Base-by-base conservation (phyloP, 2,113 vertebrate genomes). In the Limanda limanda region DNA sequence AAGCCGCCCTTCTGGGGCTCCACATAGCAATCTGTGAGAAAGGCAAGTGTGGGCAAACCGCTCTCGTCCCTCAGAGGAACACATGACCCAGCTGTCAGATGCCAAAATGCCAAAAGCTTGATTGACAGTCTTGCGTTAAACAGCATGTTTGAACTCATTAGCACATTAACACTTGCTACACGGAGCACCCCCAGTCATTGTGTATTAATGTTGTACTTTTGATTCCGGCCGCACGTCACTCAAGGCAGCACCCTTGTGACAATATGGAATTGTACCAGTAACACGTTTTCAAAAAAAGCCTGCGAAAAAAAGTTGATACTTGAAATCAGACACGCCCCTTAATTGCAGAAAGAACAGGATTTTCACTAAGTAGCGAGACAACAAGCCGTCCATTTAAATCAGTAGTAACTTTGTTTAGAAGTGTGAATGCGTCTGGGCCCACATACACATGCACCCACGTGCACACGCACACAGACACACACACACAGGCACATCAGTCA, bases 71-170 rank as follows among this genome's bases (percentile, higher is more conserved):
- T 92, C 78, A 71, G 81, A 93, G 92, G 88, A 88, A 86, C 63
- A 69, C 79, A 86, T 84, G 90, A 88, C 82, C 82, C 69, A 25
- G 71, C 84, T 92, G 90, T 93, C 92, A 92, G 82, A 92, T 82
- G 83, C 78, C 84, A 89, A 93, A 92, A 92, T 90, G 89, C 92
- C 88, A 90, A 78, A 52, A 88, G 87, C 84, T 89, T 94, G 92
- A 94, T 93, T 94, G 93, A 92, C 92, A 93, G 81, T 72, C 73
- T 64, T 76, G 86, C 89, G 92, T 91, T 92, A 93, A 94, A 93
- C 89, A 92, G 79, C 81, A 79, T 85, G 82, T 91, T 93, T 93
- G 82, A 92, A 91, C 89, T 91, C 91, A 92, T 93, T 93, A 92
- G 79, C 91, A 91, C 88, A 87, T 91, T 84, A 90, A 88, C 81